These are phyloP conservation scores for Thermophis baileyi DNA, from an alignment of 2,113 vertebrate species.

Conservation along the genomic window DNA sequence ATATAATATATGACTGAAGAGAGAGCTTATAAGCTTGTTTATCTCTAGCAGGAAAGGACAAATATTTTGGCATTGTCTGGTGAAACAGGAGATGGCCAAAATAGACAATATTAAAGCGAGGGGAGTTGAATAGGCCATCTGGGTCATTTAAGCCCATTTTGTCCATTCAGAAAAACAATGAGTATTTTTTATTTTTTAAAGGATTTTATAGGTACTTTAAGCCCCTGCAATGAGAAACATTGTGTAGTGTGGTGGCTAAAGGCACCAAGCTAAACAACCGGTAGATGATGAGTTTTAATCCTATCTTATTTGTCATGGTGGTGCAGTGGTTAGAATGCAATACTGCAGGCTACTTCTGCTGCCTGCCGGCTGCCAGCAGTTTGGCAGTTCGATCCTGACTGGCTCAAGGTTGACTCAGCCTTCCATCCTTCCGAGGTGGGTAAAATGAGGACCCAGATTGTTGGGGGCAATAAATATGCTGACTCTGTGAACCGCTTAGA, in stretches of 20 bases:
- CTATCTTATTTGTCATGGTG: not conserved
- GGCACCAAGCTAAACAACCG: not conserved
- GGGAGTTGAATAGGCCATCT: not conserved
- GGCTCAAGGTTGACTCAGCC: not conserved
- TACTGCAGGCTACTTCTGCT: not conserved
- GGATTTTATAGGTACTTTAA: not conserved
- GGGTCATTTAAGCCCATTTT: not conserved
- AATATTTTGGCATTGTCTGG: not conserved
- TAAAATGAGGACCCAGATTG: not conserved
- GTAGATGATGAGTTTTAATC: not conserved
- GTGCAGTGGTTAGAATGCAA: not conserved
- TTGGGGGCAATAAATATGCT: not conserved
- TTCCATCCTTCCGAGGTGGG: not conserved
- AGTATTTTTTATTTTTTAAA: not conserved
- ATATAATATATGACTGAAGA: not conserved
- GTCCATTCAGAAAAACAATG: not conserved
- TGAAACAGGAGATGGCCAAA: not conserved
- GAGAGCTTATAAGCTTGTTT: not conserved
- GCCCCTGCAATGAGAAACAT: not conserved
- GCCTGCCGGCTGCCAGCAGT: not conserved
- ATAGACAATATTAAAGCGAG: not conserved
- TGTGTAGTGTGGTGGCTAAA: not conserved
- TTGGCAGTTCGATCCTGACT: not conserved
- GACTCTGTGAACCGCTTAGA: not conserved
- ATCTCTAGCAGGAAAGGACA: not conserved